phyloP scores from a whole-genome alignment of 30 jellyfish, hydroid and myxozoan species.

The Sanderia malayensis region DNA sequence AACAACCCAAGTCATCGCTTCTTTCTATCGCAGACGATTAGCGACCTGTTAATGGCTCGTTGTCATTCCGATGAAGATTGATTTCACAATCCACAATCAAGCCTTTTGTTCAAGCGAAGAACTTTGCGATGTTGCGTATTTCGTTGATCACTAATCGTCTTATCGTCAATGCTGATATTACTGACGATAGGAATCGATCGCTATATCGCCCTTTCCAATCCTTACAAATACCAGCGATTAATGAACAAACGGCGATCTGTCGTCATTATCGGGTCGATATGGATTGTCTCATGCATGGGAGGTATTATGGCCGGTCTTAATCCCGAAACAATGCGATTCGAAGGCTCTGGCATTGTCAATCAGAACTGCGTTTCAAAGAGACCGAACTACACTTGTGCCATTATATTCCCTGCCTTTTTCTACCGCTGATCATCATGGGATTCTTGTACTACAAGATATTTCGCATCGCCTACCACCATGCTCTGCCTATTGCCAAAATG shows the following conservation, averaged over 20 bases:
- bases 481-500: conserved; percentile 30
- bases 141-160: conserved; percentile 54
- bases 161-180: conserved; percentile 72
- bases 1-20: conserved; percentile 48
- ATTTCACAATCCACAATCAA: conserved; percentile 63
- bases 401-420: conserved; percentile 35
- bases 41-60: conserved; percentile 73
- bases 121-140: conserved; percentile 58
- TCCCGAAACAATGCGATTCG: conserved; percentile 12
- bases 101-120: conserved; percentile 52
- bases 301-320: conserved; percentile 51
- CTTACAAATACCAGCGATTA: conserved; percentile 56
- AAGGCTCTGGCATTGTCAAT: conserved; percentile 13
- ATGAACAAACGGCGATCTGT: conserved; percentile 51
- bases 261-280: conserved; percentile 27
- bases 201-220: conserved; percentile 61
- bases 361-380: not conserved
- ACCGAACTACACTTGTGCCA: conserved; percentile 5
- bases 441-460: conserved; percentile 47
- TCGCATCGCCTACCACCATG: conserved; percentile 65
- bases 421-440: conserved; percentile 67
- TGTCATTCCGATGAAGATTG: conserved; percentile 59
- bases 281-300: conserved; percentile 51
- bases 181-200: conserved; percentile 84
- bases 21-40: conserved; percentile 66